These are phyloP conservation scores for Drosophila bipectinata DNA, from an alignment of 1,140 invertebrate genomes.

Conservation along the genomic window DNA sequence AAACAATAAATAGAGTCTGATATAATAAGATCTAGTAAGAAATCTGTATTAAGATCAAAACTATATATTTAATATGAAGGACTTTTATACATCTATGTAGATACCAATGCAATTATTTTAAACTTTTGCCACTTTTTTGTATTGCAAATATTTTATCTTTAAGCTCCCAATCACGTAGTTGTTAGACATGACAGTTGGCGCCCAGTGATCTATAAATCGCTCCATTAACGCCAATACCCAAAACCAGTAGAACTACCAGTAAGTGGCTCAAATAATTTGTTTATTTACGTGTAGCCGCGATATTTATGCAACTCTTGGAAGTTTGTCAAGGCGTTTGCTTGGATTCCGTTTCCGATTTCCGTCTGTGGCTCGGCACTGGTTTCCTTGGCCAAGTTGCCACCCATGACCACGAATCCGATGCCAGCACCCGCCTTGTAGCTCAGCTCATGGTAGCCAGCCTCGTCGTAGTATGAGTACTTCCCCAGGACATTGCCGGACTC, in stretches of 20 bases:
- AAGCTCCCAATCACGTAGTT: conserved; percentile 27
- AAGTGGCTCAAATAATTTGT: conserved; percentile 18
- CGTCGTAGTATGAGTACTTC: conserved; percentile 89
- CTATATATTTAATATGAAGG: not conserved
- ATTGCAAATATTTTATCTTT: not conserved
- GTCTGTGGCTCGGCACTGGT: conserved; percentile 23
- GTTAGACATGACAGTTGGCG: conserved; percentile 38
- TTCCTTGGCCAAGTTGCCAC: conserved; percentile 67
- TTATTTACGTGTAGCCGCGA: conserved; percentile 44
- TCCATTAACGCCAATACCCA: conserved; percentile 15
- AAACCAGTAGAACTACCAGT: conserved; percentile 21
- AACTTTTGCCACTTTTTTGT: not conserved
- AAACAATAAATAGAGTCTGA: too few relatives aligned
- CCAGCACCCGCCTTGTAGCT: conserved; percentile 72
- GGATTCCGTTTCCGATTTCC: conserved; percentile 43
- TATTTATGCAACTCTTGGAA: conserved; percentile 50
- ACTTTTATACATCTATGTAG: too few relatives aligned
- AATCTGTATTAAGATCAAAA: not conserved
- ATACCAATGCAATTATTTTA: too few relatives aligned
- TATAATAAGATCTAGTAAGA: not conserved
- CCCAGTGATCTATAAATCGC: conserved; percentile 21
- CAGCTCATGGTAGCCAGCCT: conserved; percentile 80
- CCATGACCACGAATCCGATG: conserved; percentile 77
- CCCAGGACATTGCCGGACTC: conserved; percentile 87
- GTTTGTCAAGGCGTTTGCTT: conserved; percentile 44